Percentiles rank a stretch among this genome's conserved stretches.
Conservation (phyloP, 2,113 vertebrate genomes). For the Taurulus bubalis region DNA sequence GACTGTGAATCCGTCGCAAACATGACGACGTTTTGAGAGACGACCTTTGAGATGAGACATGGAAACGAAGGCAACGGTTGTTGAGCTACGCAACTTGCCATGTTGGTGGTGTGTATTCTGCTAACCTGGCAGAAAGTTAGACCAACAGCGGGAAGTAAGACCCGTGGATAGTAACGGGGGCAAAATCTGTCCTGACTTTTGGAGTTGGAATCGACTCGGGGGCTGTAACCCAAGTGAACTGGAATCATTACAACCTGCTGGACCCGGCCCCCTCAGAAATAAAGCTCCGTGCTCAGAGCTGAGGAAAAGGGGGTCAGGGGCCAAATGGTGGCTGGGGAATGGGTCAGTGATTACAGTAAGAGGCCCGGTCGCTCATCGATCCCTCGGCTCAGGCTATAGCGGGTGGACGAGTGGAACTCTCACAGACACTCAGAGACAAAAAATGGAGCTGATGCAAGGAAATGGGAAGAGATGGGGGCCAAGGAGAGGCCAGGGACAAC, state of each 20-base stretch:
- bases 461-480: slow-evolving; percentile 65
- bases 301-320: slow-evolving; percentile 73
- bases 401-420: slow-evolving; percentile 55
- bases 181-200: slow-evolving; percentile 47
- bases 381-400: slow-evolving; percentile 55
- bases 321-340: slow-evolving; percentile 79
- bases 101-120: background rate
- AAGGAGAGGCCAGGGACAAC: slow-evolving; percentile 78
- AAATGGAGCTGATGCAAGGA: slow-evolving; percentile 76
- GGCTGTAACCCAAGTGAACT: slow-evolving; percentile 66
- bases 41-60: background rate
- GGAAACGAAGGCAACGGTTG: background rate
- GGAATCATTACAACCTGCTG: slow-evolving; percentile 75
- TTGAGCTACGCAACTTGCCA: background rate
- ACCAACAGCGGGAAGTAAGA: slow-evolving; percentile 17
- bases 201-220: slow-evolving; percentile 45
- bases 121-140: slow-evolving; percentile 3
- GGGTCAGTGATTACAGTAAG: slow-evolving; percentile 85
- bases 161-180: slow-evolving; percentile 34
- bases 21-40: background rate
- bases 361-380: slow-evolving; percentile 80
- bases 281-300: slow-evolving; percentile 61
- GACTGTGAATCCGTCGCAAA: slow-evolving; percentile 3
- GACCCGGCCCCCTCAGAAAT: slow-evolving; percentile 64
- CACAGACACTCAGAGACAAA: slow-evolving; percentile 65